Conservation (phyloP, 2,113 vertebrate species). For the Sapajus apella region DNA sequence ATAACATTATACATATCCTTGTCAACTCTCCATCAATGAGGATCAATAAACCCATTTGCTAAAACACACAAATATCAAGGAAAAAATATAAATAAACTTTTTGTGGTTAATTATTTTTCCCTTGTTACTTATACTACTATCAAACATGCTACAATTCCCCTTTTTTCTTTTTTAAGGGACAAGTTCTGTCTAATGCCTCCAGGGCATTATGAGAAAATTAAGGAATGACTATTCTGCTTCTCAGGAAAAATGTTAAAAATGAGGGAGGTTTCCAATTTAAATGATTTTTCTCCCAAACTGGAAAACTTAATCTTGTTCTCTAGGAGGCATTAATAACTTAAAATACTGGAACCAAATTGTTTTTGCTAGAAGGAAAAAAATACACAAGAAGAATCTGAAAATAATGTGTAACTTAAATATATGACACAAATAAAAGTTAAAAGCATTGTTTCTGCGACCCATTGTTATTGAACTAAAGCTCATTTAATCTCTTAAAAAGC, state of each 20-base stretch:
- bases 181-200: background rate
- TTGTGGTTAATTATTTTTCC: conserved; percentile 1
- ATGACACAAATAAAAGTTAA: conserved; percentile 37
- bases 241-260: conserved; percentile 43
- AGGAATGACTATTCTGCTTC: conserved; percentile 36
- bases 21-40: background rate
- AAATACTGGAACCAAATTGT: conserved; percentile 4
- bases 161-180: conserved; percentile 30
- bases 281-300: conserved; percentile 20
- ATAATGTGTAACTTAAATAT: conserved; percentile 38
- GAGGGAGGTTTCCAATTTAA: conserved; percentile 49
- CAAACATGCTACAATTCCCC: background rate
- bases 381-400: background rate
- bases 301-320: conserved; percentile 45
- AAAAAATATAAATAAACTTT: background rate
- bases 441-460: background rate
- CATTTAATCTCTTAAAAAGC: background rate
- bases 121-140: background rate
- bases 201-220: conserved; percentile 13
- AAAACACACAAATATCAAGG: background rate
- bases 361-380: conserved; percentile 32
- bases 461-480: conserved; percentile 47
- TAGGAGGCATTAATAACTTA: conserved; percentile 21
- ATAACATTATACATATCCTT: background rate
- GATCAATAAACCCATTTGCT: conserved; percentile 6